phyloP scores from a whole-genome alignment of 2,797 vertebrate species.

The Morus bassanus region DNA sequence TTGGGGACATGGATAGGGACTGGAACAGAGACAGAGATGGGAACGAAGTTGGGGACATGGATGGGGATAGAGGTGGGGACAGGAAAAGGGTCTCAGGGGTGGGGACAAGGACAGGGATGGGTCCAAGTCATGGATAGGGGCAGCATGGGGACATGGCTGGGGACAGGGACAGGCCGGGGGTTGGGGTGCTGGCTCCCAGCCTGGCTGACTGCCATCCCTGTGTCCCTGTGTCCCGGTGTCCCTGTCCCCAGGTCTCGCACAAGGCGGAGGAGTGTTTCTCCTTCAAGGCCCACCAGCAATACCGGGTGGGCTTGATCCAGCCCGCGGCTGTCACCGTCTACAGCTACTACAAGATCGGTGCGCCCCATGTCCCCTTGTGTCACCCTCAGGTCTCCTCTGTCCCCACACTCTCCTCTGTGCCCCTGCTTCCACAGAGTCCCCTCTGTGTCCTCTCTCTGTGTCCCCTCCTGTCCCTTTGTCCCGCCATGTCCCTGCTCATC shows the following conservation, averaged over 20 bases:
- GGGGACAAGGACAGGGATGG: neutral
- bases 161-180: too few species aligned
- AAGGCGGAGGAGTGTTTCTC: constrained; percentile 23
- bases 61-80: too few species aligned
- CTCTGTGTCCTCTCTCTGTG: neutral
- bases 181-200: neutral
- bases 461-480: neutral
- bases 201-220: neutral
- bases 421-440: neutral
- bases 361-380: accelerated
- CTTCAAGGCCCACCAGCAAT: constrained; percentile 51
- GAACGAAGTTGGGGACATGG: neutral
- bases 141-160: neutral
- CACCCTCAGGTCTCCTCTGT: neutral
- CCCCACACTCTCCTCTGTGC: neutral
- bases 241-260: constrained; percentile 9
- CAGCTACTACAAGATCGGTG: constrained; percentile 73
- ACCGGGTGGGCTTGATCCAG: constrained; percentile 63
- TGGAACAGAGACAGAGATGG: neutral
- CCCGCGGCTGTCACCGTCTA: constrained; percentile 74
- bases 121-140: neutral
- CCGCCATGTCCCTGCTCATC: neutral
- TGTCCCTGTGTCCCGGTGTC: neutral
- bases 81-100: too few species aligned
- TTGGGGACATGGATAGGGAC: neutral